phyloP scores from a whole-genome alignment of 30 jellyfish, hydroid and myxozoan species.

The Cassiopea andromeda region DNA sequence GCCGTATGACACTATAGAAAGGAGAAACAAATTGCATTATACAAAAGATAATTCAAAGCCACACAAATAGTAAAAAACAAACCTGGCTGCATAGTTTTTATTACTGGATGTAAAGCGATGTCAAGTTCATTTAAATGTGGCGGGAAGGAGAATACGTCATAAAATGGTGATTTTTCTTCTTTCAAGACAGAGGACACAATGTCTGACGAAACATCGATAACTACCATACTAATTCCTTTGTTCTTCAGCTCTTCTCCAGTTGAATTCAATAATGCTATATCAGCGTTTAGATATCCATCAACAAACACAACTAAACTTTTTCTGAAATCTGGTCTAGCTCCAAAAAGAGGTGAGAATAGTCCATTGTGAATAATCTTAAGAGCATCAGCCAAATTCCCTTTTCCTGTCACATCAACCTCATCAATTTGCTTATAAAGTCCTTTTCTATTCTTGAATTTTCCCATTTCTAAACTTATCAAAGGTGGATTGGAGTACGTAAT shows the following conservation, averaged over 20 bases:
- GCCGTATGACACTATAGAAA: too few relatives aligned
- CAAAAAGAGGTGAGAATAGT: conserved; percentile 49
- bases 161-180: conserved; percentile 19
- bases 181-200: neutral
- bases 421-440: conserved; percentile 9
- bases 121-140: conserved; percentile 65
- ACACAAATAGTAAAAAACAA: neutral
- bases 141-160: conserved; percentile 83
- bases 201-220: conserved; percentile 61
- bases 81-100: conserved; percentile 70
- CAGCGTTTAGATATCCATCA: conserved; percentile 34
- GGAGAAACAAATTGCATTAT: neutral
- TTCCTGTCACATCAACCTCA: neutral
- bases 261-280: conserved; percentile 23
- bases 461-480: conserved; percentile 26
- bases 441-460: conserved; percentile 17
- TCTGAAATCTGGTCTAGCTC: conserved; percentile 75
- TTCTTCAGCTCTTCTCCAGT: conserved; percentile 29
- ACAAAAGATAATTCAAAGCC: neutral
- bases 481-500: conserved; percentile 55
- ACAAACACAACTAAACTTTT: conserved; percentile 67
- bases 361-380: conserved; percentile 21
- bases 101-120: conserved; percentile 62
- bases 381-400: conserved; percentile 14
- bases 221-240: conserved; percentile 58